Percentiles rank a stretch among this genome's conserved stretches.
phyloP scores from a whole-genome alignment of 2,888 invertebrate species.

The Drosophila nr. fundita region DNA sequence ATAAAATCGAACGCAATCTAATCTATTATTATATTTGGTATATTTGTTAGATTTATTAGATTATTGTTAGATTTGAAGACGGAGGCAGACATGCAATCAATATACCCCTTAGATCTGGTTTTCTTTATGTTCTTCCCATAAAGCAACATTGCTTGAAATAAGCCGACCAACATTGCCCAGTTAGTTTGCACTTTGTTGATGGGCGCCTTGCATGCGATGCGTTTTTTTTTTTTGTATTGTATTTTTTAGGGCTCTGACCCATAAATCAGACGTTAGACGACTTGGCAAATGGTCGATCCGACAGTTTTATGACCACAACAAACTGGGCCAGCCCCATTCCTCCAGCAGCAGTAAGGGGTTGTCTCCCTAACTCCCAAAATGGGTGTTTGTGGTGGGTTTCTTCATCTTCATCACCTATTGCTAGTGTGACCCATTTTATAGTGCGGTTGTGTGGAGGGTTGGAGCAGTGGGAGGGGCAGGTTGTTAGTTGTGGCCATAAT shows the following conservation, averaged over 20 bases:
- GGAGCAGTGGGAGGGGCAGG: background rate
- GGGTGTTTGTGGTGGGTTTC: background rate
- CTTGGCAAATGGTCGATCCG: slow-evolving; percentile 63
- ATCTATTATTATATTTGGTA: background rate
- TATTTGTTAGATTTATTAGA: slow-evolving; percentile 12
- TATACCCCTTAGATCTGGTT: slow-evolving; percentile 1
- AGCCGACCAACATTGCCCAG: slow-evolving; percentile 17
- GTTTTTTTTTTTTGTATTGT: background rate
- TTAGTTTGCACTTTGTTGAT: slow-evolving; percentile 51
- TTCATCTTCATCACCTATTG: background rate
- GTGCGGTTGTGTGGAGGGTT: background rate
- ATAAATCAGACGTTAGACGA: slow-evolving; percentile 66
- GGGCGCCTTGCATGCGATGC: slow-evolving; percentile 55
- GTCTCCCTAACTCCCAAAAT: background rate
- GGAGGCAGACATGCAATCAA: background rate
- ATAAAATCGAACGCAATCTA: slow-evolving; percentile 5
- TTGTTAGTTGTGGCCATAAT: background rate
- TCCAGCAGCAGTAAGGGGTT: background rate
- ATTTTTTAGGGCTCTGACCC: slow-evolving; percentile 19
- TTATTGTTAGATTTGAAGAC: background rate
- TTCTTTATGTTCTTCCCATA: slow-evolving; percentile 8
- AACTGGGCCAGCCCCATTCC: slow-evolving; percentile 39
- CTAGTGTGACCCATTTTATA: background rate
- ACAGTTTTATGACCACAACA: slow-evolving; percentile 75
- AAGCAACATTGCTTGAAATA: slow-evolving; percentile 15